Conservation (phyloP, 1,140 invertebrate genomes). For the Nilaparvata lugens region DNA sequence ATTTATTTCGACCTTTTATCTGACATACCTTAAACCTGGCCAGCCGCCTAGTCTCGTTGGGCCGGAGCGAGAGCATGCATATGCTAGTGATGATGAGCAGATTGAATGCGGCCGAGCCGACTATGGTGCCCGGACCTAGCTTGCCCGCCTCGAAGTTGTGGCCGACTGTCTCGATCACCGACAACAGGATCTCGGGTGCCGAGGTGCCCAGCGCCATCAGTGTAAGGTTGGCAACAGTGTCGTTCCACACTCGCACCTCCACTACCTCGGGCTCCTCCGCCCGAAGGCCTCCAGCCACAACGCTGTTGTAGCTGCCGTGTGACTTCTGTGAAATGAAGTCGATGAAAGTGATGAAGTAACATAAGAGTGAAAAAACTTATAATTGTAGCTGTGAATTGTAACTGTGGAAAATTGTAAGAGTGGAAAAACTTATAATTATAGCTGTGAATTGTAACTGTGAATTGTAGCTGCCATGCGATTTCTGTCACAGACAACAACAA, state of each 20-base stretch:
- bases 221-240: conserved; percentile 58
- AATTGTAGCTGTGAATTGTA: no score
- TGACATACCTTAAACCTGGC: conserved; percentile 41
- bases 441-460: no score
- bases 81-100: conserved; percentile 48
- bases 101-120: conserved; percentile 58
- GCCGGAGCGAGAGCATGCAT: conserved; percentile 45
- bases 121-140: conserved; percentile 54
- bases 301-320: conserved; percentile 25
- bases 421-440: no score
- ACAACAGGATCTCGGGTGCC: conserved; percentile 54
- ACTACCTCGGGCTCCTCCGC: conserved; percentile 32
- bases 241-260: conserved; percentile 46
- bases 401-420: no score
- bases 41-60: conserved; percentile 41
- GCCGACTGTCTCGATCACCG: conserved; percentile 49
- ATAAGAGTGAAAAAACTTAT: no score
- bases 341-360: no score
- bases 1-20: no score
- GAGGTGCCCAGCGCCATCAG: conserved; percentile 57
- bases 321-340: conserved; percentile 13
- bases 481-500: conserved; percentile 7
- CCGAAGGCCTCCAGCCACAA: conserved; percentile 24
- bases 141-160: conserved; percentile 45
- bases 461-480: conserved; percentile 24